These are phyloP conservation scores for Pinctada fucata DNA, from an alignment of 2,888 invertebrate genomes.

Conservation along the genomic window DNA sequence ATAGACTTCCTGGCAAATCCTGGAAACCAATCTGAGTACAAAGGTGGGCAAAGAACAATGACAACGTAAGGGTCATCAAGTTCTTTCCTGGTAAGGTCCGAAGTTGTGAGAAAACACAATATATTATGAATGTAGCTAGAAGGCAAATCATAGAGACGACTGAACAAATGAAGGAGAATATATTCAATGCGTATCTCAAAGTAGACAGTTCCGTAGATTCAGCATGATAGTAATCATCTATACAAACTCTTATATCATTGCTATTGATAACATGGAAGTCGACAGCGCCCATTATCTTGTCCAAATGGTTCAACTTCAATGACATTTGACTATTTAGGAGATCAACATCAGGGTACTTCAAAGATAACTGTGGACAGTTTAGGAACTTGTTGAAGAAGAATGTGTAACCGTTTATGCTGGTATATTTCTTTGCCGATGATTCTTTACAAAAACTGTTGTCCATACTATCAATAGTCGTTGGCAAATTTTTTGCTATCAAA, in stretches of 20 bases:
- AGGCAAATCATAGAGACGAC: constrained; percentile 6
- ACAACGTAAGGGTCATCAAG: constrained; percentile 5
- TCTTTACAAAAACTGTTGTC: background rate
- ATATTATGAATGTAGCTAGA: background rate
- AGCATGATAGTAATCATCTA: background rate
- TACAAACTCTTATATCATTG: background rate
- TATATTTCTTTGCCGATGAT: background rate
- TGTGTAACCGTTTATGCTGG: background rate
- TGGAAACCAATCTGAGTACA: background rate
- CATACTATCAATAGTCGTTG: background rate
- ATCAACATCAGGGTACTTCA: background rate
- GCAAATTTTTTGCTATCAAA: background rate
- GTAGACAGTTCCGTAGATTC: background rate
- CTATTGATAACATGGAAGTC: background rate
- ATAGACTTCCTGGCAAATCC: background rate
- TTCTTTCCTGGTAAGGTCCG: constrained; percentile 16
- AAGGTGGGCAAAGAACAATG: constrained; percentile 10
- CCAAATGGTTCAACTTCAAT: background rate
- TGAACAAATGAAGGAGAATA: background rate
- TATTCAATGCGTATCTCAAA: background rate
- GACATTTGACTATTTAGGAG: background rate
- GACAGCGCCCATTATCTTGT: background rate
- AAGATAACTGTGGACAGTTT: background rate
- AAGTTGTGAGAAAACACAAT: constrained; percentile 1
- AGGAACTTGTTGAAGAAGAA: background rate